A percentile compares a stretch with the other conserved stretches of the same genome.
These are phyloP conservation scores for Leptopilina drosophilae DNA, from an alignment of 2,888 invertebrate species.

Conservation along the genomic window DNA sequence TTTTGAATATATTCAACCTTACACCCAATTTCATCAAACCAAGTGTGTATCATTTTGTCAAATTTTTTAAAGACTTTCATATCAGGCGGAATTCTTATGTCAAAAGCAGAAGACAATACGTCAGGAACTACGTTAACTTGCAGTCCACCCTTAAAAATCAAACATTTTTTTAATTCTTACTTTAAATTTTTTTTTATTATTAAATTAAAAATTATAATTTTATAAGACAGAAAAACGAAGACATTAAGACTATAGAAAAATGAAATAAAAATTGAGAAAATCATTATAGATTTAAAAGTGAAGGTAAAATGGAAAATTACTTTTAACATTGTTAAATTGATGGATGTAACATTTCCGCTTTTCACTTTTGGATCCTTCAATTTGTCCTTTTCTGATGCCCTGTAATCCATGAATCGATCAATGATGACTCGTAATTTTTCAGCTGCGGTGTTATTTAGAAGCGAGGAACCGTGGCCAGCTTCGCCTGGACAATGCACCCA, in stretches of 20 bases:
- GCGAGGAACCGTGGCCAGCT: conserved; percentile 87
- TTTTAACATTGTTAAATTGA: conserved; percentile 84
- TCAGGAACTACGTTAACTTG: conserved; percentile 95
- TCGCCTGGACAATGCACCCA: conserved; percentile 82
- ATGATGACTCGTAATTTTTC: conserved; percentile 83
- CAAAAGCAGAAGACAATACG: conserved; percentile 86
- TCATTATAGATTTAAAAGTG: neutral
- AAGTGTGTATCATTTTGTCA: conserved; percentile 80
- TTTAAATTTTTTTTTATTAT: too few relatives aligned
- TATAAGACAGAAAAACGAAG: too few relatives aligned
- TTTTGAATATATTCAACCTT: conserved; percentile 84
- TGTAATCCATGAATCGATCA: conserved; percentile 82
- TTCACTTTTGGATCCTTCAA: conserved; percentile 78
- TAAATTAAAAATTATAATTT: too few relatives aligned
- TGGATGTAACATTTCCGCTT: conserved; percentile 85
- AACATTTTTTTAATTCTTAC: too few relatives aligned
- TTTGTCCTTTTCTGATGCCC: conserved; percentile 81
- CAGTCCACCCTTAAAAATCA: conserved; percentile 85
- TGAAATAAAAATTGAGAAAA: too few relatives aligned
- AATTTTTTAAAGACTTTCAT: conserved; percentile 74
- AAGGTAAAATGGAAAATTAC: conserved; percentile 67
- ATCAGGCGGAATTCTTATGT: conserved; percentile 84
- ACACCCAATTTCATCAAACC: conserved; percentile 86
- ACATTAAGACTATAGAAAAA: too few relatives aligned
- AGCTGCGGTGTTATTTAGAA: conserved; percentile 84